Evolutionary conservation across 2,888 invertebrate species (phyloP), one percentile per base, ranked within the genome.

Genomic region (Microplitis deprimator): DNA sequence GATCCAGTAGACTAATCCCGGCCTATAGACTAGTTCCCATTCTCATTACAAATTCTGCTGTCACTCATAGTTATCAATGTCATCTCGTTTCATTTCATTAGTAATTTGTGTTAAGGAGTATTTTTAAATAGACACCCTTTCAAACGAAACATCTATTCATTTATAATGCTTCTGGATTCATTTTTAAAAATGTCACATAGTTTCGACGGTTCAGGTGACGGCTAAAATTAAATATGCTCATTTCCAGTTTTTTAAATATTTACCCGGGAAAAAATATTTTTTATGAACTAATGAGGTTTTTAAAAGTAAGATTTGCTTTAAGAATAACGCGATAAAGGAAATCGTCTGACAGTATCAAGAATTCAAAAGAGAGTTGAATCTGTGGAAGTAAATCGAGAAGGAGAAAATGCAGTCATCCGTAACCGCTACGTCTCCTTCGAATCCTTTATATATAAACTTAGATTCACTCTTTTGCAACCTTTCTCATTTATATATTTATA

Each of bases 1-100:
- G 86, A 88, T 88, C 87, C 85, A 86, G 83, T 84, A 81, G 83
- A 84, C 87, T 88, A 88, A 88, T 88, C 85, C 87, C 84, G 81
- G 29, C 29, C 29, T 29, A 20, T 82, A 84, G 79, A 84, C 86
- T 84, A 84, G 77, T 83, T 83, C 20, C n/a, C 20, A 5, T 17
- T 62, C 7, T 59, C 59, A 59, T 59, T 62, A 62, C 20, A 16
- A 62, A 10, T 62, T 6, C 68, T 74, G 50, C 76, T 72, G 64
- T 64, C 50, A 50, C 50, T 50, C 50, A 50, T 50, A 50, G 50
- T 50, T 13, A 50, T 50, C 50, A 50, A 50, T 50, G 50, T 50
- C 50, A 50, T 50, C 6, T 50, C 29, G 29, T 29, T 29, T 29
- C 29, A 29, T 29, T 29, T 29, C 29, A 13, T 50, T 50, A 50